A percentile compares a stretch with the other conserved stretches of the same genome.
Conservation (phyloP, 2,888 invertebrate species). For the Panopea generosa region DNA sequence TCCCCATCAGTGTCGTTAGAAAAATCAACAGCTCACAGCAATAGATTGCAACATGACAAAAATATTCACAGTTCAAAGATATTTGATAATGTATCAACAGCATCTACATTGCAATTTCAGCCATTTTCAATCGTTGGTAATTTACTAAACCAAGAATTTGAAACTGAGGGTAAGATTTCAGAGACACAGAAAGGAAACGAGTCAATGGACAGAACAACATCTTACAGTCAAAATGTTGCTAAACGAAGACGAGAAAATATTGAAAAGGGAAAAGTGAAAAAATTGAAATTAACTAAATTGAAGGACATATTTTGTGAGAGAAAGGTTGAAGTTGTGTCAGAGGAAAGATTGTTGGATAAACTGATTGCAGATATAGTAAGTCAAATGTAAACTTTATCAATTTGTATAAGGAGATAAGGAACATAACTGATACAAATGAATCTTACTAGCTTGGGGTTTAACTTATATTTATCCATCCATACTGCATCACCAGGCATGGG, state of each 20-base stretch:
- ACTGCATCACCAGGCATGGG: no score
- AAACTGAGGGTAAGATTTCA: no score
- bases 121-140: conserved; percentile 72
- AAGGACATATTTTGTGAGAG: conserved; percentile 34
- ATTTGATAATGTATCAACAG: not conserved
- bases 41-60: not conserved
- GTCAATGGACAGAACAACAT: not conserved
- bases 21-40: not conserved
- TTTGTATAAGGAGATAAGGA: no score
- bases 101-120: conserved; percentile 39
- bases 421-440: no score
- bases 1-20: no score
- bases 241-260: conserved; percentile 26
- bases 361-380: conserved; percentile 78
- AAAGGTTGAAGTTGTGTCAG: conserved; percentile 17
- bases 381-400: no score
- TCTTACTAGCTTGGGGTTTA: no score
- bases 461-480: no score
- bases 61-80: no score
- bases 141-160: conserved; percentile 44
- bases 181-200: not conserved
- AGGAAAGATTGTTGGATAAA: conserved; percentile 69
- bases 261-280: conserved; percentile 11
- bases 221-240: conserved; percentile 22
- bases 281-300: conserved; percentile 25